A percentile compares a stretch with the other conserved stretches of the same genome.
These are phyloP conservation scores for Pantelozetes paolii DNA, from an alignment of 2,888 invertebrate genomes.

Conservation along the genomic window DNA sequence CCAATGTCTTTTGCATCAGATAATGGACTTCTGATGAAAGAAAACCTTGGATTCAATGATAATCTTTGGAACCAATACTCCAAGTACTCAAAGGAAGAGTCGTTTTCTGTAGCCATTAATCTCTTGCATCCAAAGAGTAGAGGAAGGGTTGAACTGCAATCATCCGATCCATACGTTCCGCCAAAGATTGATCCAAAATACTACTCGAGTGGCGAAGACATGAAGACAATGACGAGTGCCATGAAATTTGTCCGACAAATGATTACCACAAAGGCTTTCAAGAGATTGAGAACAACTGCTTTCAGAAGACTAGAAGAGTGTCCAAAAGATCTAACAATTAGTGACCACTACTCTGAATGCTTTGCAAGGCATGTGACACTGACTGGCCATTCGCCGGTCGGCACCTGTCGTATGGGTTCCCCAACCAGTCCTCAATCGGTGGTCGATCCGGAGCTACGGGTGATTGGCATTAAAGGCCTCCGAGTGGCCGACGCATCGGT, in stretches of 20 bases:
- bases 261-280: background rate
- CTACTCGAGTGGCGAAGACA: background rate
- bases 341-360: background rate
- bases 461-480: constrained; percentile 3
- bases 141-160: background rate
- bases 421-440: background rate
- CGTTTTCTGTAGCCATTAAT: background rate
- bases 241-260: background rate
- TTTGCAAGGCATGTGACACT: constrained; percentile 9
- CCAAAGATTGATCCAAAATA: constrained; percentile 10
- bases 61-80: background rate
- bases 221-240: background rate
- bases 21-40: background rate
- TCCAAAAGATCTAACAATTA: background rate
- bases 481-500: constrained; percentile 24
- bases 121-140: constrained; percentile 18
- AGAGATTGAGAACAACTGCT: background rate
- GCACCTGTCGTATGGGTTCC: constrained; percentile 3
- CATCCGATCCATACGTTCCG: background rate
- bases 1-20: background rate
- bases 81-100: background rate
- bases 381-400: background rate
- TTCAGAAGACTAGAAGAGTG: background rate
- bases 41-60: background rate
- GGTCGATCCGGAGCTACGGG: background rate